Evolutionary conservation across 1,140 invertebrate species (phyloP).

Genomic region (Formica exsecta): DNA sequence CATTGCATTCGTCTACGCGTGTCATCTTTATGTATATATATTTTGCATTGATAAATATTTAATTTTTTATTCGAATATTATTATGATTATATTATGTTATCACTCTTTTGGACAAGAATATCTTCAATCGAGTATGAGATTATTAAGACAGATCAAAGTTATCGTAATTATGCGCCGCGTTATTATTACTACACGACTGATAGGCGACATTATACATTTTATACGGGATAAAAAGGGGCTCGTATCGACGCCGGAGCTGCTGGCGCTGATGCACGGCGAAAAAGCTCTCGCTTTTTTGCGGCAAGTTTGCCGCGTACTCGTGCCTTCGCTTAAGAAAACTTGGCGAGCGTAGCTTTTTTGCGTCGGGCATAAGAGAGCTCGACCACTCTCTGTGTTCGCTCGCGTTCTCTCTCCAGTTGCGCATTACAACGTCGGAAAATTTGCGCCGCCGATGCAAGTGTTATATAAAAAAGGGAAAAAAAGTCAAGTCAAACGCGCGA

Average conservation of each 20-base stretch:
- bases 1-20: too few relatives aligned
- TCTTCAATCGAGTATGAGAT: not conserved
- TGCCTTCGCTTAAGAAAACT: constrained; percentile 72
- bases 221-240: constrained; percentile 51
- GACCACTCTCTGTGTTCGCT: constrained; percentile 40
- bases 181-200: constrained; percentile 57
- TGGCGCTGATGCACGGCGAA: constrained; percentile 71
- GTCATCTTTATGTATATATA: not conserved
- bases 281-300: constrained; percentile 69
- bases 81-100: not conserved
- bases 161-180: constrained; percentile 32
- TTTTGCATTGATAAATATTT: not conserved
- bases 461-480: constrained; percentile 15
- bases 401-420: constrained; percentile 4
- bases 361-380: constrained; percentile 47
- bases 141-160: constrained; percentile 20
- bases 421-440: constrained; percentile 50
- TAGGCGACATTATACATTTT: constrained; percentile 63
- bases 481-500: constrained; percentile 15
- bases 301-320: constrained; percentile 72
- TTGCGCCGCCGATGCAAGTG: constrained; percentile 47
- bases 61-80: not conserved
- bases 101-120: not conserved
- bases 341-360: constrained; percentile 72
- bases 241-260: constrained; percentile 61